These are phyloP conservation scores for Xanthorhoe spadicearia DNA, from an alignment of 2,888 invertebrate genomes.

Conservation along the genomic window DNA sequence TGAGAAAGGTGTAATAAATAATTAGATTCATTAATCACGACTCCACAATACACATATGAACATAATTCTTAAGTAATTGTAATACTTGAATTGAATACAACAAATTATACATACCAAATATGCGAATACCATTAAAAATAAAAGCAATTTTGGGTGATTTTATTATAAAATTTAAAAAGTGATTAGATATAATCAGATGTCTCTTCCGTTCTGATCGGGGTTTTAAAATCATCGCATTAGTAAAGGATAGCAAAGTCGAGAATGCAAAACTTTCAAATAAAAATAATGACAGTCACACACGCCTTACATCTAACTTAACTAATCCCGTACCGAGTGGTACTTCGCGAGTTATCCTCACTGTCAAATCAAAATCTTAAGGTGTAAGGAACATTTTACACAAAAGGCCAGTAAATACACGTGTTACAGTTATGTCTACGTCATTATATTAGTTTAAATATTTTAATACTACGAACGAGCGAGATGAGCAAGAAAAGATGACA, in stretches of 20 bases:
- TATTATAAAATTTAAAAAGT: constrained; percentile 48
- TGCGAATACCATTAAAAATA: constrained; percentile 65
- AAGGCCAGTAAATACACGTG: constrained; percentile 78
- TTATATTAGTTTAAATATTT: constrained; percentile 66
- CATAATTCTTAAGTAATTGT: constrained; percentile 54
- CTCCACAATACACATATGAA: constrained; percentile 66
- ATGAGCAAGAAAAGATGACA: constrained; percentile 72
- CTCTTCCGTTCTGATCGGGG: constrained; percentile 58
- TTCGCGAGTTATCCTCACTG: constrained; percentile 49
- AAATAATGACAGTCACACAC: constrained; percentile 76
- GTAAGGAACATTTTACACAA: constrained; percentile 72
- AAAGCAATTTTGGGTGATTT: constrained; percentile 30
- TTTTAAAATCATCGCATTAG: constrained; percentile 64
- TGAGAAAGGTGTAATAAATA: constrained; percentile 74
- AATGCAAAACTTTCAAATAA: constrained; percentile 58
- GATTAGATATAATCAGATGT: constrained; percentile 45
- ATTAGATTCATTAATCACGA: constrained; percentile 65
- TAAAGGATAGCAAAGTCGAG: constrained; percentile 57
- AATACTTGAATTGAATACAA: constrained; percentile 66
- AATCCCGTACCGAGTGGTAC: constrained; percentile 73
- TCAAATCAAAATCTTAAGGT: constrained; percentile 57
- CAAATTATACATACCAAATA: constrained; percentile 56
- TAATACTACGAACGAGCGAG: constrained; percentile 70
- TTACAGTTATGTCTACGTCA: constrained; percentile 77
- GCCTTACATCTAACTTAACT: constrained; percentile 71